A percentile compares a stretch with the other conserved stretches of the same genome.
These are phyloP conservation scores for Brassicogethes aeneus DNA, from an alignment of 2,888 invertebrate genomes.

Conservation along the genomic window DNA sequence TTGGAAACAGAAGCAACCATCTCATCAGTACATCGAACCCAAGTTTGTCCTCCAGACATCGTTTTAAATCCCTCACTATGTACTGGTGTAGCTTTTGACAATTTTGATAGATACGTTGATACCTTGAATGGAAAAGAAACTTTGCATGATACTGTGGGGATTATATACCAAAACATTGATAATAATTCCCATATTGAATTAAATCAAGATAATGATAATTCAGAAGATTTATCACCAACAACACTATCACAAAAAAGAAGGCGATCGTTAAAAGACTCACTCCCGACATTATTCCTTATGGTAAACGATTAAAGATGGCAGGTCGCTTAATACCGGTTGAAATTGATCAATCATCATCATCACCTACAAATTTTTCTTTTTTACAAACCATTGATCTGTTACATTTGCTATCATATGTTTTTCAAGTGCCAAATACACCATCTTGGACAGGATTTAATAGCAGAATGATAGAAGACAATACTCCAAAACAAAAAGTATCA, in stretches of 20 bases:
- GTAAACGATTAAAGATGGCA: slow-evolving; percentile 20
- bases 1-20: slow-evolving; percentile 15
- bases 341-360: slow-evolving; percentile 16
- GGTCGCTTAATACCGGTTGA: slow-evolving; percentile 11
- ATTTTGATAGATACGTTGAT: slow-evolving; percentile 16
- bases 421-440: slow-evolving; percentile 8
- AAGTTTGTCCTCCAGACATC: slow-evolving; percentile 12
- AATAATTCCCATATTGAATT: slow-evolving; percentile 11
- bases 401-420: slow-evolving; percentile 10
- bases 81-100: slow-evolving; percentile 15
- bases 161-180: slow-evolving; percentile 5
- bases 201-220: slow-evolving; percentile 11
- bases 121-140: slow-evolving; percentile 15
- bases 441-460: slow-evolving; percentile 12
- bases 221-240: slow-evolving; percentile 8
- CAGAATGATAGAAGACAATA: slow-evolving; percentile 15
- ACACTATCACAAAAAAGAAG: slow-evolving; percentile 15
- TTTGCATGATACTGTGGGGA: slow-evolving; percentile 10
- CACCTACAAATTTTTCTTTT: slow-evolving; percentile 9
- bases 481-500: slow-evolving; percentile 19
- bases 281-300: slow-evolving; percentile 15
- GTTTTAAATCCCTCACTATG: neutral
- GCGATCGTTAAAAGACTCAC: slow-evolving; percentile 18
- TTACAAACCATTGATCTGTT: slow-evolving; percentile 7
- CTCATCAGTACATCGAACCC: slow-evolving; percentile 3